Evolutionary conservation across 2,888 invertebrate genomes (phyloP), one percentile per base, ranked within the genome.

Genomic region (Blomia tropicalis): DNA sequence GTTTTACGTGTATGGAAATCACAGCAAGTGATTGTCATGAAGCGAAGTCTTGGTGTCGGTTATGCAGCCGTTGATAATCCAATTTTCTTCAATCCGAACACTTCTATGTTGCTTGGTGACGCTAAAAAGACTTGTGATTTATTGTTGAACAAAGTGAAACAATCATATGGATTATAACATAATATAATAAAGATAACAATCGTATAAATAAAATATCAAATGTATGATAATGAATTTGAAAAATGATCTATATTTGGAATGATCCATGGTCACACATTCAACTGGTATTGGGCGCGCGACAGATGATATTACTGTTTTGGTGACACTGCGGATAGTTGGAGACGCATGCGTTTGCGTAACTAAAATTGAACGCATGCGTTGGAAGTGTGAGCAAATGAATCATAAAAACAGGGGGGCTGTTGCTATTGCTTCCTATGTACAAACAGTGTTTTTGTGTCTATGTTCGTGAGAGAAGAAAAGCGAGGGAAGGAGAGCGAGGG

Each of bases 61-160:
- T 90, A 90, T 73, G 89, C 89, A 0, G 89, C 89, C 0, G 89
- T 90, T 0, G 90, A 90, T 74, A 90, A 90, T 75, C 89, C 89
- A 4, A 82, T 90, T 67, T 90, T 90, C 79, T 90, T 87, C 78
- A 88, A 87, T 73, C 80, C 83, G 22, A 89, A 90, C 77, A 87
- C 87, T 0, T 70, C 73, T 67, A 80, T 90, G 90, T 78, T 90
- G 71, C 78, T 90, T 27, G 89, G 89, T 43, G 89, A 90, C 72
- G 89, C 89, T 59, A 90, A 90, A 80, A 87, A 87, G 74, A 87
- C 87, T 5, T 89, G 88, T 72, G 88, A 89, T 72, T 82, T 83
- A 14, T 78, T 90, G 17, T 78, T 89, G 58, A 77, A 78, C 27
- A 82, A 82, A 71, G 81, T 87, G 59, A 77, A 77, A 68, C 75